These are phyloP conservation scores for Eilema depressum DNA, from an alignment of 2,888 invertebrate genomes.

Conservation along the genomic window DNA sequence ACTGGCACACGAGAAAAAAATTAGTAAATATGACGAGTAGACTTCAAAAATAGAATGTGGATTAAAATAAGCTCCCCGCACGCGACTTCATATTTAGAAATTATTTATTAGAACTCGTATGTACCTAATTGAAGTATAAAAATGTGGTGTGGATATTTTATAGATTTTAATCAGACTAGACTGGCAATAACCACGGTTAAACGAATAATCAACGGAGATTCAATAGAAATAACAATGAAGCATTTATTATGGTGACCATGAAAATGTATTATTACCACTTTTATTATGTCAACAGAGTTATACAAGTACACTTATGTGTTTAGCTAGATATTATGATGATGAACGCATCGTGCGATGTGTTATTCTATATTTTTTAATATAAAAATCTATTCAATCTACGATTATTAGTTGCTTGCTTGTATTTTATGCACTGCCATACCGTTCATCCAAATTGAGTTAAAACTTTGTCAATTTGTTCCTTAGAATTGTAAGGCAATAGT, in stretches of 20 bases:
- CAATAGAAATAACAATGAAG: not conserved
- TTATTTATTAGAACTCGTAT: not conserved
- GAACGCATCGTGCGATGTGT: not conserved
- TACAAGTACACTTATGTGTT: not conserved
- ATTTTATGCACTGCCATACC: too few species aligned
- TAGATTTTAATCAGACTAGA: not conserved
- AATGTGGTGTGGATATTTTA: not conserved
- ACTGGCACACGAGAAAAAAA: constrained; percentile 30
- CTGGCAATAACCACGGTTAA: not conserved
- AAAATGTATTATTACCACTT: not conserved
- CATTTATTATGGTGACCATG: not conserved
- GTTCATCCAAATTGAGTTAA: too few species aligned
- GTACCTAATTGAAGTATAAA: not conserved
- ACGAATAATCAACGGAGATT: not conserved
- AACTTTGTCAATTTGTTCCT: too few species aligned
- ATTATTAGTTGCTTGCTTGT: not conserved
- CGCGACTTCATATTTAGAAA: not conserved
- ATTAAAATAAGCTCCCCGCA: not conserved
- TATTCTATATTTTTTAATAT: not conserved
- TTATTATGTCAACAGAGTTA: not conserved
- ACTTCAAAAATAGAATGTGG: constrained; percentile 22
- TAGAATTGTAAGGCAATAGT: too few species aligned
- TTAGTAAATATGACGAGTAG: constrained; percentile 11
- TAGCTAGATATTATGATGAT: not conserved
- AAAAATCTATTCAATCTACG: not conserved